Conservation (phyloP, 2,113 vertebrate species). For the Salvelinus namaycush region DNA sequence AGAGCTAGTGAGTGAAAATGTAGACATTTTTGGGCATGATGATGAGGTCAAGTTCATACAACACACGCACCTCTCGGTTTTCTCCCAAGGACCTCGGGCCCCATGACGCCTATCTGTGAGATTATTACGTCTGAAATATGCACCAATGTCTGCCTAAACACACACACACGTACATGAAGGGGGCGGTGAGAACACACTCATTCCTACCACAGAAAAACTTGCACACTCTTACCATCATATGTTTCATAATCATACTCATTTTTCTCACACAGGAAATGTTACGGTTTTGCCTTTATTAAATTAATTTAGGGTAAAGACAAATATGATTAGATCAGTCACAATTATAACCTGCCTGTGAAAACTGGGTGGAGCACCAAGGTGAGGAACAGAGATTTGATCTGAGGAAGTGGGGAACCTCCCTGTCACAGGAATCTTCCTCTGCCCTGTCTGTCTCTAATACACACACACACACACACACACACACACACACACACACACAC, state of each 20-base stretch:
- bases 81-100: conserved; percentile 27
- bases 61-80: conserved; percentile 33
- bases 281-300: neutral
- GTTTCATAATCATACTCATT: neutral
- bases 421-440: conserved; percentile 26
- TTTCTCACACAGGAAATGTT: neutral
- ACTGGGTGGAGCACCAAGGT: conserved; percentile 33
- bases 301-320: no score
- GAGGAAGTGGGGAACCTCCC: conserved; percentile 65
- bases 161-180: neutral
- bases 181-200: neutral
- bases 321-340: no score
- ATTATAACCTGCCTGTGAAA: conserved; percentile 18
- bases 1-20: conserved; percentile 10
- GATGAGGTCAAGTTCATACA: conserved; percentile 17
- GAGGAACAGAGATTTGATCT: conserved; percentile 46
- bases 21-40: neutral
- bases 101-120: conserved; percentile 33
- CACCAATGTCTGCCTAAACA: conserved; percentile 10
- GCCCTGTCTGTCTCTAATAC: conserved; percentile 16
- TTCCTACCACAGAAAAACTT: neutral
- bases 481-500: neutral
- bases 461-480: neutral
- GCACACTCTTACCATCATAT: neutral
- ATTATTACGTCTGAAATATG: conserved; percentile 43